A percentile compares a stretch with the other conserved stretches of the same genome.
These are phyloP conservation scores for Aphaenogaster rudis DNA, from an alignment of 1,140 invertebrate species.

Conservation along the genomic window DNA sequence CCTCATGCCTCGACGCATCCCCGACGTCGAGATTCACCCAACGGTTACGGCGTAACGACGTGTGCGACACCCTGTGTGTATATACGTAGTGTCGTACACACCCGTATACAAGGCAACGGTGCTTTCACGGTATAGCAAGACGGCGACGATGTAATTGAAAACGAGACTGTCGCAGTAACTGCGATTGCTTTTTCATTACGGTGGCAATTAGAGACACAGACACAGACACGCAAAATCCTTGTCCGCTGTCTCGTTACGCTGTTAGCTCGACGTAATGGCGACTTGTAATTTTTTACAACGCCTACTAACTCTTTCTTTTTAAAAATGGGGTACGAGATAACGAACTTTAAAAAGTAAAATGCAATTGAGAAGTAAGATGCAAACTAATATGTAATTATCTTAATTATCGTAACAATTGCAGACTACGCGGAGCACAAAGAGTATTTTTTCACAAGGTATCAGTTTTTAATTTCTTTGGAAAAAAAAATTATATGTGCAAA, in stretches of 20 bases:
- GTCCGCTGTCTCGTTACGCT: slow-evolving; percentile 9
- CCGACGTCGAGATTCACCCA: slow-evolving; percentile 75
- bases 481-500: not conserved
- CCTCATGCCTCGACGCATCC: slow-evolving; percentile 75
- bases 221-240: not conserved
- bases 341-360: not conserved
- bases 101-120: not conserved
- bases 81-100: slow-evolving; percentile 15
- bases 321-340: not conserved
- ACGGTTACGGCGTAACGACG: slow-evolving; percentile 68
- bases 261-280: not conserved
- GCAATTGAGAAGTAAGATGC: not conserved
- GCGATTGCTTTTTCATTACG: slow-evolving; percentile 62
- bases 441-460: not conserved
- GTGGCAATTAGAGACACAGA: slow-evolving; percentile 38
- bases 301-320: not conserved
- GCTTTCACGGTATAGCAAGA: slow-evolving; percentile 36
- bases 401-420: not conserved
- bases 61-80: slow-evolving; percentile 57
- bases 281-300: slow-evolving; percentile 23
- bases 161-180: slow-evolving; percentile 54
- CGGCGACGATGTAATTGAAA: slow-evolving; percentile 54
- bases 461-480: not conserved
- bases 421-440: not conserved
- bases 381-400: not conserved